Conservation (phyloP, 1,140 invertebrate species). For the Drosophila quadrilineata region DNA sequence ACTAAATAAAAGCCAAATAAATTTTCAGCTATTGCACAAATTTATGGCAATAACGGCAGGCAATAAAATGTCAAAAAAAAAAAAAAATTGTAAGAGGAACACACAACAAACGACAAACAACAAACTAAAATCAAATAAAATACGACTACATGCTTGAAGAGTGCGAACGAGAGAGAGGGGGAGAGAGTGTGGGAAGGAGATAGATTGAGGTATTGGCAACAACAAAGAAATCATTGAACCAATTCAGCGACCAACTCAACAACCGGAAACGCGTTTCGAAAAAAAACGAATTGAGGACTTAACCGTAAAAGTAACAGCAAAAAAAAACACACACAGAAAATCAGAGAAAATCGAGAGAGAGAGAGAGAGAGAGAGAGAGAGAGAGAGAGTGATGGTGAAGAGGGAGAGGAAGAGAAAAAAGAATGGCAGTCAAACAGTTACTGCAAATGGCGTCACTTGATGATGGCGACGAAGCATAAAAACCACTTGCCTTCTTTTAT, state of each 20-base stretch:
- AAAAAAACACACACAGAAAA: slow-evolving; percentile 24
- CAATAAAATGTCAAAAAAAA: slow-evolving; percentile 42
- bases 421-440: slow-evolving; percentile 20
- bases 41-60: slow-evolving; percentile 36
- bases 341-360: not conserved
- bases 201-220: too few relatives aligned
- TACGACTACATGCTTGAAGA: slow-evolving; percentile 13
- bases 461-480: slow-evolving; percentile 75
- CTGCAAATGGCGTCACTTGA: slow-evolving; percentile 70
- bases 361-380: slow-evolving; percentile 2
- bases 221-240: slow-evolving; percentile 79
- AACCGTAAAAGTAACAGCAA: slow-evolving; percentile 62
- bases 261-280: slow-evolving; percentile 78
- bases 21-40: slow-evolving; percentile 46
- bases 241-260: slow-evolving; percentile 79
- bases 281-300: slow-evolving; percentile 79
- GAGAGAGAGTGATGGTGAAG: slow-evolving; percentile 7
- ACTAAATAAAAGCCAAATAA: slow-evolving; percentile 68
- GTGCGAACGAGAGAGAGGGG: too few relatives aligned
- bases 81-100: too few relatives aligned
- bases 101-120: too few relatives aligned
- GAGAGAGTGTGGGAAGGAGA: too few relatives aligned
- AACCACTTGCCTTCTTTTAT: slow-evolving; percentile 68
- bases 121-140: slow-evolving; percentile 49
- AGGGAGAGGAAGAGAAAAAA: slow-evolving; percentile 5